Percentiles rank a stretch among this genome's conserved stretches.
phyloP scores from a whole-genome alignment of 2,797 vertebrate genomes.

The Xerus rutilus region DNA sequence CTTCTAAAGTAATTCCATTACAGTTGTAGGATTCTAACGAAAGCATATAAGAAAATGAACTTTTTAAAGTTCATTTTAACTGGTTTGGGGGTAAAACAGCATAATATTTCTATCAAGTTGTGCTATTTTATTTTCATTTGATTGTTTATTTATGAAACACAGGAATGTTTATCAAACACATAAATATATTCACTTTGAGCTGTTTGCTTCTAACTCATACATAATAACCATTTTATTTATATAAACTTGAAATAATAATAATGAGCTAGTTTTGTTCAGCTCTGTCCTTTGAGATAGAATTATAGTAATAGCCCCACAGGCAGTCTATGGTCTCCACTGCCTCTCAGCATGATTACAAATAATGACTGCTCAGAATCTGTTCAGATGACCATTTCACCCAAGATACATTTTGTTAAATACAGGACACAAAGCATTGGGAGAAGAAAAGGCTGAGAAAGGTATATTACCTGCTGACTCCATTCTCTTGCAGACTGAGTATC shows the following conservation, averaged over 20 bases:
- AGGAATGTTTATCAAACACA: slow-evolving; percentile 74
- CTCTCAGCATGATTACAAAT: slow-evolving; percentile 37
- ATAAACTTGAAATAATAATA: slow-evolving; percentile 75
- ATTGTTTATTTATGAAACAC: slow-evolving; percentile 69
- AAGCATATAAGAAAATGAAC: slow-evolving; percentile 50
- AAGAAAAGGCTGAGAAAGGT: background rate
- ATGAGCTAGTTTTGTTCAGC: slow-evolving; percentile 64
- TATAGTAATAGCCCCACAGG: slow-evolving; percentile 26
- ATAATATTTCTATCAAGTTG: slow-evolving; percentile 66
- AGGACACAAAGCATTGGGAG: background rate
- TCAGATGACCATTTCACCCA: background rate
- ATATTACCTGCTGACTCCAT: background rate
- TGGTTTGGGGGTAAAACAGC: slow-evolving; percentile 6
- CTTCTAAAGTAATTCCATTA: slow-evolving; percentile 44
- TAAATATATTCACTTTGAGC: slow-evolving; percentile 72
- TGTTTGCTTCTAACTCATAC: slow-evolving; percentile 61
- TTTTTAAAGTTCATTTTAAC: slow-evolving; percentile 6
- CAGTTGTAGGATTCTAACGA: slow-evolving; percentile 46
- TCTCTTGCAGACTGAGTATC: background rate
- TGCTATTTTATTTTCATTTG: slow-evolving; percentile 72
- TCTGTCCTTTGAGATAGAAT: slow-evolving; percentile 55
- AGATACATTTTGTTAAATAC: slow-evolving; percentile 36
- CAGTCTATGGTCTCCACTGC: slow-evolving; percentile 33
- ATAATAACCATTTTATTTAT: slow-evolving; percentile 64
- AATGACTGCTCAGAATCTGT: slow-evolving; percentile 54